Evolutionary conservation across 2,888 invertebrate species (phyloP).

Genomic region (Pollenia griseotomentosa): DNA sequence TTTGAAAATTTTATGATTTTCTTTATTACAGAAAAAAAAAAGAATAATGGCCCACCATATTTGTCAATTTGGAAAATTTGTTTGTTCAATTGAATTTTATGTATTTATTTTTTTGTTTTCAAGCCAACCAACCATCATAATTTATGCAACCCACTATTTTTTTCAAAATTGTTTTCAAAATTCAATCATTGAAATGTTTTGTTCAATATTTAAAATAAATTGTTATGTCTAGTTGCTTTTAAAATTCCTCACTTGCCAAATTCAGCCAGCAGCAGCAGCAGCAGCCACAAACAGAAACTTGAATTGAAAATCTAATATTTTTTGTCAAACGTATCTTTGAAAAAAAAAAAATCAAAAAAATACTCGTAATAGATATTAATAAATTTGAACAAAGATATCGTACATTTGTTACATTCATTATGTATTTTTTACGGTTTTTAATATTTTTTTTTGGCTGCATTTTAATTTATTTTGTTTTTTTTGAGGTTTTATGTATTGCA

Average conservation of each 20-base stretch:
- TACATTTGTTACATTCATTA: slow-evolving; percentile 22
- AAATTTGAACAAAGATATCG: background rate
- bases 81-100: slow-evolving; percentile 50
- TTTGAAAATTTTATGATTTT: background rate
- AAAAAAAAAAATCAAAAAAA: background rate
- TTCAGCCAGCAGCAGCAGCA: slow-evolving; percentile 19
- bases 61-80: slow-evolving; percentile 68
- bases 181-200: slow-evolving; percentile 34
- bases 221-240: slow-evolving; percentile 59
- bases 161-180: slow-evolving; percentile 2
- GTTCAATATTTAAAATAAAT: slow-evolving; percentile 30
- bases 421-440: slow-evolving; percentile 20
- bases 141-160: slow-evolving; percentile 70
- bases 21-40: background rate
- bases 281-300: slow-evolving; percentile 16
- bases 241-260: slow-evolving; percentile 62
- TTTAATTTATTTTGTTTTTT: slow-evolving; percentile 42
- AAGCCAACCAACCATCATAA: slow-evolving; percentile 31
- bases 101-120: background rate
- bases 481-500: slow-evolving; percentile 2
- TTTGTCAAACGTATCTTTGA: slow-evolving; percentile 25
- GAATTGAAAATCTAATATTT: slow-evolving; percentile 56
- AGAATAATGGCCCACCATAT: slow-evolving; percentile 67
- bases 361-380: background rate
- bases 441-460: slow-evolving; percentile 41